A percentile compares a stretch with the other conserved stretches of the same genome.
phyloP scores from a whole-genome alignment of 2,113 vertebrate genomes.

The Menidia beryllina region DNA sequence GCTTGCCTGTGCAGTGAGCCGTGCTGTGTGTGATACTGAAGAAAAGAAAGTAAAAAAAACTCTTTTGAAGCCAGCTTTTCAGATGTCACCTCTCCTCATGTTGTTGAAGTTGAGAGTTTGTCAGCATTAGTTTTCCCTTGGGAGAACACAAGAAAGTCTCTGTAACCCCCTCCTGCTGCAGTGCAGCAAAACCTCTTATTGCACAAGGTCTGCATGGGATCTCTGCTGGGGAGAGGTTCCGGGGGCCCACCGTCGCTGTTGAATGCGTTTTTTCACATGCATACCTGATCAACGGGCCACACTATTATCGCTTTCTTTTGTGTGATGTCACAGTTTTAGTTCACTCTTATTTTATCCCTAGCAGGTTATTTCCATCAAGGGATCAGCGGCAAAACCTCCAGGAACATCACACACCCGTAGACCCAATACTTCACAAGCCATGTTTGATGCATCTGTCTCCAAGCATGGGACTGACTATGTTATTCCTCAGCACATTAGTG shows the following conservation, averaged over 20 bases:
- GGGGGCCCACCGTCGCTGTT: background rate
- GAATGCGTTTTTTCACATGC: conserved; percentile 9
- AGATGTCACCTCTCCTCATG: conserved; percentile 53
- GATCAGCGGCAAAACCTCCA: conserved; percentile 55
- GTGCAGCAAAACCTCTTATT: conserved; percentile 25
- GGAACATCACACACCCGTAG: conserved; percentile 52
- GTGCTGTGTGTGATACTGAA: conserved; percentile 56
- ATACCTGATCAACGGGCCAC: conserved; percentile 56
- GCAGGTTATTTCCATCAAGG: conserved; percentile 56
- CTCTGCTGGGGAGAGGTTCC: background rate
- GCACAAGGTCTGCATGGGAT: conserved; percentile 18
- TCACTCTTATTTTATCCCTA: conserved; percentile 55
- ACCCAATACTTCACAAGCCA: conserved; percentile 60
- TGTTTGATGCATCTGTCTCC: conserved; percentile 64
- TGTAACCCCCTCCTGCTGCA: conserved; percentile 14
- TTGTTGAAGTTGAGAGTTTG: conserved; percentile 52
- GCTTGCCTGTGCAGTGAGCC: conserved; percentile 48
- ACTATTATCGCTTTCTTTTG: conserved; percentile 36
- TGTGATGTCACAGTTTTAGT: conserved; percentile 42
- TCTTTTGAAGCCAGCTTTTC: conserved; percentile 50
- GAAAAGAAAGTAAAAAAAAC: conserved; percentile 28
- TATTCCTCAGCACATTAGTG: conserved; percentile 69
- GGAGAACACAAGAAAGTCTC: conserved; percentile 28
- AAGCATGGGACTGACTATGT: conserved; percentile 63
- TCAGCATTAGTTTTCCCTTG: conserved; percentile 52